A percentile compares a stretch with the other conserved stretches of the same genome.
Conservation (phyloP, 2,113 vertebrate genomes). For the Turdus rufiventris region DNA sequence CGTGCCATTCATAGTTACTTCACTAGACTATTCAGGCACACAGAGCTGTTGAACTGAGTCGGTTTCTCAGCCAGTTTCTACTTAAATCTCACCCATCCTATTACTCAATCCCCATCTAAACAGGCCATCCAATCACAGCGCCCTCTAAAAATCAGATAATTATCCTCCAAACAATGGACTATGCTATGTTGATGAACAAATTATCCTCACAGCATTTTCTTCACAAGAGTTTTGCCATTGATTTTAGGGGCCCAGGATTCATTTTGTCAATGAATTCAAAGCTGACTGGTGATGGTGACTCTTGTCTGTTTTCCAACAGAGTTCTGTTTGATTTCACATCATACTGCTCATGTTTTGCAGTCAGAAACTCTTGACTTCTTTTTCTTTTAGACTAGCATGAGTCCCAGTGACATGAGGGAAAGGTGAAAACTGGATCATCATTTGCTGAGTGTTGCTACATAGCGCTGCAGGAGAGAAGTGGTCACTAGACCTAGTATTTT, state of each 20-base stretch:
- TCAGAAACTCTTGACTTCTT: background rate
- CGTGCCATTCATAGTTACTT: conserved; percentile 37
- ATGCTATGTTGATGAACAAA: background rate
- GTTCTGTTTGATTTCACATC: background rate
- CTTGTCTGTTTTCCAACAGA: background rate
- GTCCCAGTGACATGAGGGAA: background rate
- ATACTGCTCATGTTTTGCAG: background rate
- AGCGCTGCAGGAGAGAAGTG: background rate
- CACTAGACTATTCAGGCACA: background rate
- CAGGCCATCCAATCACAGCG: background rate
- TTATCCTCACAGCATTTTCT: background rate
- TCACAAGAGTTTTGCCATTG: background rate
- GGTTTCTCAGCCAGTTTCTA: background rate
- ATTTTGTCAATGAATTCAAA: background rate
- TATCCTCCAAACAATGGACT: background rate
- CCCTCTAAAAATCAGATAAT: background rate
- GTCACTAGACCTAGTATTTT: background rate
- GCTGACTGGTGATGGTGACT: background rate
- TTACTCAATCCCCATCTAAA: background rate
- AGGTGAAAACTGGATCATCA: background rate
- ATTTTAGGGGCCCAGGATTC: background rate
- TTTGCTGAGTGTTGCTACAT: background rate
- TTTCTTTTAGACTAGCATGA: background rate
- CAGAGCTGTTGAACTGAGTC: background rate
- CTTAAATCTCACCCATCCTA: background rate